Evolutionary conservation across 2,888 invertebrate species (phyloP).

Genomic region (Zonitis immaculata): DNA sequence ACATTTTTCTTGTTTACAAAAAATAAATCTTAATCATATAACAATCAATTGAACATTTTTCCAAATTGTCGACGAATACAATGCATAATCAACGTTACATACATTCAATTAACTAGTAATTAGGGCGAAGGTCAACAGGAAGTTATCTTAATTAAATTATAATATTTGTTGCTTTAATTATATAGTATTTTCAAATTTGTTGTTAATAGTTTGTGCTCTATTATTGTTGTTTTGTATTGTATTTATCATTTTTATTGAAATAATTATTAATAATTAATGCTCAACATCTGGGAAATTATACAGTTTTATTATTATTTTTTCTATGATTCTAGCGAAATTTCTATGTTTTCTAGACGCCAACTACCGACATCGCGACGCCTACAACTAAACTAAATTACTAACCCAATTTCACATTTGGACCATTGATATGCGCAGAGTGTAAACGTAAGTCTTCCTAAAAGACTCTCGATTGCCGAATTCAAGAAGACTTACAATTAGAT

Average conservation of each 20-base stretch:
- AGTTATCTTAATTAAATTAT: neutral
- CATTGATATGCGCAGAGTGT: constrained; percentile 7
- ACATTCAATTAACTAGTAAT: neutral
- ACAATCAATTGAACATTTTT: too few relatives aligned
- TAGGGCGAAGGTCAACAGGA: constrained; percentile 3
- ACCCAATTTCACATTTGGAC: constrained; percentile 5
- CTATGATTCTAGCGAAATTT: neutral
- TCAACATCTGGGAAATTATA: too few relatives aligned
- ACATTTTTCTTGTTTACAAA: constrained; percentile 53
- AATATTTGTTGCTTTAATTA: neutral
- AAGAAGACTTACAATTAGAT: too few relatives aligned
- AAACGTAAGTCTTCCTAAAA: neutral
- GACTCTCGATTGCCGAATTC: neutral
- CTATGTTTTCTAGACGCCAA: constrained; percentile 7
- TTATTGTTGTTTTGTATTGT: too few relatives aligned
- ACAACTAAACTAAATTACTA: constrained; percentile 8
- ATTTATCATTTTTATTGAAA: neutral
- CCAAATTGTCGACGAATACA: too few relatives aligned
- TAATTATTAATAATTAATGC: too few relatives aligned
- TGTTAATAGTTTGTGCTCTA: neutral
- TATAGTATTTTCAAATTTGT: too few relatives aligned
- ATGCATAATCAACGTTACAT: neutral
- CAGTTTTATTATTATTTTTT: too few relatives aligned
- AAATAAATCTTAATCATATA: too few relatives aligned
- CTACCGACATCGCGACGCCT: constrained; percentile 2